Base-by-base conservation (phyloP, 2,888 invertebrate species). In the Chromoteleia sp. region DNA sequence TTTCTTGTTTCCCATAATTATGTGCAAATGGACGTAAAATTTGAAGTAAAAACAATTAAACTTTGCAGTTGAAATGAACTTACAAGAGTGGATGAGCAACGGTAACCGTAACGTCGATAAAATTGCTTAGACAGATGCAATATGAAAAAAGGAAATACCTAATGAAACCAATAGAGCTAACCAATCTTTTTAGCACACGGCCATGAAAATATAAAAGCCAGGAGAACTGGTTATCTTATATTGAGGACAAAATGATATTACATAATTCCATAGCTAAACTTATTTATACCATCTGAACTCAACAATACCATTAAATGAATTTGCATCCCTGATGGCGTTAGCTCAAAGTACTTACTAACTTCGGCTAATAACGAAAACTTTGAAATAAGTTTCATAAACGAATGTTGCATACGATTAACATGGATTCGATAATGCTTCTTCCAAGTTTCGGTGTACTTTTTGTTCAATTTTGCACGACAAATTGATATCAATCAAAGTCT, bases 251-350 rank as follows among this genome's bases (percentile, higher is more conserved):
- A 74, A 74, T 74, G 74, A 63, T 80, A 80, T 74, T 80, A 81
- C 70, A 59, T 80, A 76, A 75, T 76, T 71, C 71, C 43, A 73
- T 61, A 58, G 54, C 54, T 48, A 67, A 76, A 81, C 81, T 76
- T 81, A 81, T 81, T 81, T 76, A 81, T 76, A 71, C 76, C 76
- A 70, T 70, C 74, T 65, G 70, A 80, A 80, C 70, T 70, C 75
- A 80, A 80, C 74, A 70, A 75, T 80, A 80, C 70, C 80, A 80
- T 75, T 80, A 80, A 80, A 70, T 52, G 80, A 75, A 80, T 80
- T 81, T 81, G 71, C 75, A 75, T 81, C 75, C 33, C 75, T 76
- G 75, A 76, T 76, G 70, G 52, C 39, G 74, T 80, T 70, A 68
- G 50, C 56, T 80, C 19, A 45, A 33, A 80, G 70, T 65, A 65